Evolutionary conservation across 2,888 invertebrate species (phyloP).

Genomic region (Chaetogeoica ovagalla): DNA sequence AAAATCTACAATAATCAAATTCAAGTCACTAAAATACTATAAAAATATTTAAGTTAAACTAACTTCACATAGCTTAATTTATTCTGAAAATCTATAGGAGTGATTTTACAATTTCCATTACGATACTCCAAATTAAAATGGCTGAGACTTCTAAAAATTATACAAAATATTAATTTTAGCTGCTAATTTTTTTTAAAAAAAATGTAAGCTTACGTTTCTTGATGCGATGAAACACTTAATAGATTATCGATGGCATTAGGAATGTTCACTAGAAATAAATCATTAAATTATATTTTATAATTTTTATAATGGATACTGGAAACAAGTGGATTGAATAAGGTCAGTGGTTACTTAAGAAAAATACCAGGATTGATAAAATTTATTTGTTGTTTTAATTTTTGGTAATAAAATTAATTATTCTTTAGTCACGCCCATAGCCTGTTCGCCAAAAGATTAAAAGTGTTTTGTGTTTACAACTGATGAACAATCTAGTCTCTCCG

Average conservation of each 20-base stretch:
- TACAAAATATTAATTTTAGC: neutral
- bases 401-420: too few species aligned
- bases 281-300: neutral
- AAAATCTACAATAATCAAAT: too few species aligned
- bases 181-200: neutral
- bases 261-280: constrained; percentile 14
- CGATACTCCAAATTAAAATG: neutral
- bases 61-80: neutral
- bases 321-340: too few species aligned
- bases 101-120: neutral
- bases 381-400: too few species aligned
- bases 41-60: neutral
- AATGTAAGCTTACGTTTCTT: constrained; percentile 2
- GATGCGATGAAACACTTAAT: neutral
- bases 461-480: too few species aligned
- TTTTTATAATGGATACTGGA: neutral
- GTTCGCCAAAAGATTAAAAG: too few species aligned
- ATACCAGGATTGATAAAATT: too few species aligned
- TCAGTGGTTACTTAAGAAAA: too few species aligned
- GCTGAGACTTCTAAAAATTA: constrained; percentile 1
- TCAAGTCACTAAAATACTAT: too few species aligned
- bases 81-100: neutral
- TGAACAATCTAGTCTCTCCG: too few species aligned
- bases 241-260: neutral
- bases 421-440: too few species aligned